A percentile compares a stretch with the other conserved stretches of the same genome.
Conservation (phyloP, 2,888 invertebrate genomes). For the Apotomis turbidana region DNA sequence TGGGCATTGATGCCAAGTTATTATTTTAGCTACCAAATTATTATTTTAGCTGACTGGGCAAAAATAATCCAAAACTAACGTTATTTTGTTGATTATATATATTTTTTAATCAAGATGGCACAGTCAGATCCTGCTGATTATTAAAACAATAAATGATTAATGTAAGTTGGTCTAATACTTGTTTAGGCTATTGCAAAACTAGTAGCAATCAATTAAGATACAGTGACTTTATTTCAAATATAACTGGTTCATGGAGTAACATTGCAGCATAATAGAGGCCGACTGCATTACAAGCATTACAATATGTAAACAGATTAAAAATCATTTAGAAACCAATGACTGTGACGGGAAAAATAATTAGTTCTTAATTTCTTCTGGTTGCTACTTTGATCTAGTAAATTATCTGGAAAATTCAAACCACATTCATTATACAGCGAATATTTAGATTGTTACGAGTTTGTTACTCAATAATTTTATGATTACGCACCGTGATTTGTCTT, state of each 20-base stretch:
- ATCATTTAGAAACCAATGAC: constrained; percentile 25
- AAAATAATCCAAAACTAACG: too few relatives aligned
- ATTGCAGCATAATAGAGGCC: constrained; percentile 58
- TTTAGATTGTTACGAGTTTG: neutral
- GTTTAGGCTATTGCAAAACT: constrained; percentile 23
- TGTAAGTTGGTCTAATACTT: constrained; percentile 6
- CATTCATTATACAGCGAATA: neutral
- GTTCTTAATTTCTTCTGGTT: constrained; percentile 14
- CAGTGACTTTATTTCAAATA: constrained; percentile 46
- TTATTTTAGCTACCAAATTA: too few relatives aligned
- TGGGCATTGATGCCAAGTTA: too few relatives aligned
- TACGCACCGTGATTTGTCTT: too few relatives aligned
- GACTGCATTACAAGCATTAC: constrained; percentile 50
- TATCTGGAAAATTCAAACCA: constrained; percentile 9
- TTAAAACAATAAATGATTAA: neutral
- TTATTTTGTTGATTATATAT: too few relatives aligned
- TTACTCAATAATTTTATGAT: neutral
- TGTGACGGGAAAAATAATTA: constrained; percentile 20
- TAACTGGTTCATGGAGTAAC: constrained; percentile 60
- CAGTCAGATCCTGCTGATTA: neutral
- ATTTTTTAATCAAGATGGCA: too few relatives aligned
- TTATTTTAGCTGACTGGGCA: too few relatives aligned
- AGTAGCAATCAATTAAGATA: constrained; percentile 23
- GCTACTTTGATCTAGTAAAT: neutral
- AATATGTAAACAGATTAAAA: constrained; percentile 37